Evolutionary conservation across 2,113 vertebrate genomes (phyloP).

Genomic region (Uria aalge): DNA sequence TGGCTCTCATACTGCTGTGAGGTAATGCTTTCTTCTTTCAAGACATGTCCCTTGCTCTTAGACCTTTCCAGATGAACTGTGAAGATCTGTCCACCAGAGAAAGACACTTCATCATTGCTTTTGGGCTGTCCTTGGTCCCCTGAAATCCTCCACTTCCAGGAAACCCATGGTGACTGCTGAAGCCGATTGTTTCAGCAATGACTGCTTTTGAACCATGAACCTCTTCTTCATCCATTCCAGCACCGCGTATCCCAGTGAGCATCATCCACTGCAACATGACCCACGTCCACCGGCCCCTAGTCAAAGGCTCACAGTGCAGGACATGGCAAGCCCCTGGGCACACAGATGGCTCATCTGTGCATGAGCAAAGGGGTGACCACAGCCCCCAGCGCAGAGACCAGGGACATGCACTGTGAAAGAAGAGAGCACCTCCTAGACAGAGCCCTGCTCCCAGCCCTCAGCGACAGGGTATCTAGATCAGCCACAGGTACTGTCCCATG

Average conservation of each 20-base stretch:
- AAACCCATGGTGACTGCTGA: neutral
- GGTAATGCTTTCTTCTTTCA: neutral
- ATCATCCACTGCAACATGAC: no score
- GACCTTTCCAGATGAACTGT: neutral
- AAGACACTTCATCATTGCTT: neutral
- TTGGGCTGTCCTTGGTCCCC: neutral
- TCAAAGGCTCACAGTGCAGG: neutral
- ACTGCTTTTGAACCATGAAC: neutral
- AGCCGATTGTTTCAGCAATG: neutral
- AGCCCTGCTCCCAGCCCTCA: neutral
- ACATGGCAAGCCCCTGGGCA: neutral
- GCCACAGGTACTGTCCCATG: no score
- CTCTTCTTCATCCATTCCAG: neutral
- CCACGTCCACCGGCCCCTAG: neutral
- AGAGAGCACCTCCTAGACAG: neutral
- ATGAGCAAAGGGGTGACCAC: neutral
- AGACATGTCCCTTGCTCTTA: neutral
- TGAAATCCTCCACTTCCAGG: neutral
- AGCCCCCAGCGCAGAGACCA: neutral
- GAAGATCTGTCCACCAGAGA: neutral
- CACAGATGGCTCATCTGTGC: neutral
- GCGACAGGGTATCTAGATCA: neutral
- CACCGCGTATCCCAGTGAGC: rapidly evolving
- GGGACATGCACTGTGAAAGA: neutral
- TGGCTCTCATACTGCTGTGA: neutral